Evolutionary conservation across 1,140 invertebrate genomes (phyloP), one percentile per base, ranked within the genome.

Genomic region (Thalassaphorura encarpata): DNA sequence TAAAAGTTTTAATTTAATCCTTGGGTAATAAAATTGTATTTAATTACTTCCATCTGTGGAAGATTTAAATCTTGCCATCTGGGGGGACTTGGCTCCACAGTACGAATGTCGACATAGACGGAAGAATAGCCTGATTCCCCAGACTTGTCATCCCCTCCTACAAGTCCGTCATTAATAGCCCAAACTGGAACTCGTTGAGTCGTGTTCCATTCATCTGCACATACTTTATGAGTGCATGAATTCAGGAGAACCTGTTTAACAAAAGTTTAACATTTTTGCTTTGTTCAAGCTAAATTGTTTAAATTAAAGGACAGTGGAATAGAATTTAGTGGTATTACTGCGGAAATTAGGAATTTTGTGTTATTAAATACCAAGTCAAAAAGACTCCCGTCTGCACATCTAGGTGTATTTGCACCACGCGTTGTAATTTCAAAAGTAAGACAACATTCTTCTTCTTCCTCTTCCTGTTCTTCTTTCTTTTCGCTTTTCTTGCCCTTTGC

Each of bases 131-230:
- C 57, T 26, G 41, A 3, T 15, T 29, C 54, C 5, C 52, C 50
- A 36, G 23, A n/a, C 18, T 55, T 31, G 8, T 57, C 40, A 36
- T 31, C 36, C n/a, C 49, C 58, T 16, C 61, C 62, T 26, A 53
- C 54, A 5, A 67, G 52, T 6, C 63, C 63, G 46, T 67, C 66
- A 41, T 61, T 56, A 3, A 63, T 46, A 5, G 54, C 63, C 61
- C 66, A 66, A 4, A 67, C 45, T 27, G 66, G 63, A 18, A 67
- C 40, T n/a, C 56, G 47, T 23, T 66, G 63, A 3, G 66, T 67
- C 13, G 48, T 21, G 40, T 67, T 67, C 66, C 66, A 67, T 33
- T 67, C 61, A 33, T 66, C 63, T 15, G 58, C 57, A 53, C 66
- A 67, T 4, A 67, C 55, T 50, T 66, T 63, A 28, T 53, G 55